A percentile compares a stretch with the other conserved stretches of the same genome.
phyloP scores from a whole-genome alignment of 2,888 invertebrate species.

The Seira musarum region DNA sequence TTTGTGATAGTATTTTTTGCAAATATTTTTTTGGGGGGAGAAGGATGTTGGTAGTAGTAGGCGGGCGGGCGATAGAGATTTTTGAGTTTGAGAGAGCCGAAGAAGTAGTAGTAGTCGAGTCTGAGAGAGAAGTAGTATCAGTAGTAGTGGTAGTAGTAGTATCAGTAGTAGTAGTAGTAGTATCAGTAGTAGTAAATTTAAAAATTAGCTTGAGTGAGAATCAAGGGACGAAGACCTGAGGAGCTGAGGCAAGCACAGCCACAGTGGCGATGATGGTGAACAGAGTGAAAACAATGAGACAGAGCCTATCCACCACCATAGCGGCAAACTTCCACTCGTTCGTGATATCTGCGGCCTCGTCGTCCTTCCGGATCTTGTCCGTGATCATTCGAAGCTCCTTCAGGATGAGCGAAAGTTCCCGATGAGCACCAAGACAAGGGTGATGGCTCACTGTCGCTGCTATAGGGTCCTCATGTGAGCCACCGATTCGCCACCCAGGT shows the following conservation, averaged over 20 bases:
- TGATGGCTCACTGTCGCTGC: constrained; percentile 78
- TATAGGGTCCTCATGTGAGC: constrained; percentile 73
- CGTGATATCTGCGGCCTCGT: constrained; percentile 93
- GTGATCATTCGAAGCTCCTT: constrained; percentile 94
- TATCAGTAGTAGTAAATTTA: constrained; percentile 39
- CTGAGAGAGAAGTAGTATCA: not conserved
- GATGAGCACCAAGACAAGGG: constrained; percentile 88
- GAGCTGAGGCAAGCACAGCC: constrained; percentile 96
- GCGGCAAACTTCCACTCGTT: constrained; percentile 98
- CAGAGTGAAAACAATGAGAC: constrained; percentile 99
- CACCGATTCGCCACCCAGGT: constrained; percentile 77
- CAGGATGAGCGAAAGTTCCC: constrained; percentile 94
- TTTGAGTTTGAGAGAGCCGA: not conserved
- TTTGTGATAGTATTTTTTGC: not conserved
- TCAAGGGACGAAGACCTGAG: constrained; percentile 76
- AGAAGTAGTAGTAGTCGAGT: constrained; percentile 8
- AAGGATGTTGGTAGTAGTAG: constrained; percentile 10
- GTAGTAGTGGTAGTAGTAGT: constrained; percentile 18
- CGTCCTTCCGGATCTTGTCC: constrained; percentile 94
- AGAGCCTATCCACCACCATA: constrained; percentile 99
- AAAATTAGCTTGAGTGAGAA: constrained; percentile 65
- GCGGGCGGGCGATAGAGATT: not conserved
- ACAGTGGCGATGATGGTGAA: constrained; percentile 98
- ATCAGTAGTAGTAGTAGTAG: constrained; percentile 36
- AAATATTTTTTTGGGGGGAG: constrained; percentile 10